Evolutionary conservation across 1,140 invertebrate genomes (phyloP).

Genomic region (Nasonia vitripennis): DNA sequence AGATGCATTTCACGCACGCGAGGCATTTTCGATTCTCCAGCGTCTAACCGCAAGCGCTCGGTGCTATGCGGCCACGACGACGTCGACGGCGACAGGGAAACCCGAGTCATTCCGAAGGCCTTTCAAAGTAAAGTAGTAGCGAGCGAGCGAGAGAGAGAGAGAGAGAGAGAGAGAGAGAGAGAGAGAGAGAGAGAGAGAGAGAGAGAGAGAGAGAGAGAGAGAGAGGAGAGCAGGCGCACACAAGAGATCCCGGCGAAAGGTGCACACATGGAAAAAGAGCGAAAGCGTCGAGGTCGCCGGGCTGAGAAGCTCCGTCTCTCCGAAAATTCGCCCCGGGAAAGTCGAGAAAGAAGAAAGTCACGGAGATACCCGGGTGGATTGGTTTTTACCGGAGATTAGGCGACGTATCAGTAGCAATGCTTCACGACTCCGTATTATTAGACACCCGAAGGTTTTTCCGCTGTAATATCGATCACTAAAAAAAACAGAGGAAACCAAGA

Average conservation of each 20-base stretch:
- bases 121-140: slow-evolving; percentile 31
- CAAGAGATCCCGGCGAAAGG: no score
- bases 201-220: not conserved
- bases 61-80: not conserved
- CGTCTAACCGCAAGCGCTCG: slow-evolving; percentile 30
- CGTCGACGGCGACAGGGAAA: not conserved
- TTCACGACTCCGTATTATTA: no score
- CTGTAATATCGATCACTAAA: no score
- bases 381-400: not conserved
- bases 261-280: not conserved
- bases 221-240: not conserved
- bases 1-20: slow-evolving; percentile 38
- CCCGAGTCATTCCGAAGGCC: slow-evolving; percentile 35
- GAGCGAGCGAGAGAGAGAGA: not conserved
- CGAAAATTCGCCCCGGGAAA: not conserved
- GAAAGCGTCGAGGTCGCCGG: not conserved
- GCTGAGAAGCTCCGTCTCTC: not conserved
- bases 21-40: slow-evolving; percentile 43
- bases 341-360: not conserved
- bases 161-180: not conserved
- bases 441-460: no score
- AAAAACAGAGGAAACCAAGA: no score
- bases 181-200: no score
- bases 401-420: not conserved
- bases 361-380: not conserved